Percentiles rank a stretch among this genome's conserved stretches.
phyloP scores from a whole-genome alignment of 2,113 vertebrate genomes.

The Trichomycterus rosablanca region DNA sequence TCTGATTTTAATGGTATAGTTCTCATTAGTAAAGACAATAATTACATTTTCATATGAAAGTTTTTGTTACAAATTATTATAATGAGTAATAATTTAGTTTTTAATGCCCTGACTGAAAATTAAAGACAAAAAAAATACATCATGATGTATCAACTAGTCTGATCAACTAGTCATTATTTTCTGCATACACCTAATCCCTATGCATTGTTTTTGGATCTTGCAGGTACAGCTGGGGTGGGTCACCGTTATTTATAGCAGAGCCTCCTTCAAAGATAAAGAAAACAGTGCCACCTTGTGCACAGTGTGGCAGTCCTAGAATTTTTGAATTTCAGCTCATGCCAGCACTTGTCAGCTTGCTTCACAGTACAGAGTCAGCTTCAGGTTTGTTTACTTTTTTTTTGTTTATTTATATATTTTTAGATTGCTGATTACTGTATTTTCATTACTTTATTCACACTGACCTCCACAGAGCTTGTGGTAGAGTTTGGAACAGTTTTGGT shows the following conservation, averaged over 20 bases:
- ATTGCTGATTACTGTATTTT: neutral
- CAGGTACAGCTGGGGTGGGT: slow-evolving; percentile 72
- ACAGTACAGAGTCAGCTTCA: slow-evolving; percentile 52
- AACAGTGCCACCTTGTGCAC: slow-evolving; percentile 58
- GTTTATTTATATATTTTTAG: neutral
- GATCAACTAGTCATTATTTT: no score
- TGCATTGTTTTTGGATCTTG: neutral
- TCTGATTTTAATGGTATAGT: no score
- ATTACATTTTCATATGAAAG: no score
- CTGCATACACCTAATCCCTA: no score
- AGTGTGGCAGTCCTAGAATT: slow-evolving; percentile 65
- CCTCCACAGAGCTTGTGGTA: slow-evolving; percentile 62
- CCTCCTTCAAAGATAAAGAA: slow-evolving; percentile 47
- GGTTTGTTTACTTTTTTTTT: slow-evolving; percentile 26
- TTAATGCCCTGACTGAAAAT: no score
- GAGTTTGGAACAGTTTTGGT: slow-evolving; percentile 79
- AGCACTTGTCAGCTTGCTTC: slow-evolving; percentile 73
- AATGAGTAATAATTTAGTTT: no score
- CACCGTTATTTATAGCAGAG: slow-evolving; percentile 68
- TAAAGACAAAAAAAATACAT: no score
- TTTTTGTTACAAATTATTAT: no score
- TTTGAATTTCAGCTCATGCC: slow-evolving; percentile 88
- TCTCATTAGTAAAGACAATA: no score
- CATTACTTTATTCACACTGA: no score
- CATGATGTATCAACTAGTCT: no score